Conservation (phyloP, 2,888 invertebrate genomes). For the Argyra leucocephala region DNA sequence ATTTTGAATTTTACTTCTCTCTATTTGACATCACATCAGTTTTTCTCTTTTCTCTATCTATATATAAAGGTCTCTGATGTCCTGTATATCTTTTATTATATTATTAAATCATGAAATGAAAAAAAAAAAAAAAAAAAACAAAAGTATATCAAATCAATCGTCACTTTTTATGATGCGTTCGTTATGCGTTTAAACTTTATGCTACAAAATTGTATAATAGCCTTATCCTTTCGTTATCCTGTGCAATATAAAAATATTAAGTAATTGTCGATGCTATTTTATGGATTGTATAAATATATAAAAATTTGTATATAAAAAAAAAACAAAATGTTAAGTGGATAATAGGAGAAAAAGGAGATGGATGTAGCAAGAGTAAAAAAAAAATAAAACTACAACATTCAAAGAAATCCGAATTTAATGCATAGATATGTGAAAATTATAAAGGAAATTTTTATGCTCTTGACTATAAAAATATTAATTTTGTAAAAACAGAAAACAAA, state of each 20-base stretch:
- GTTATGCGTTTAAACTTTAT: not conserved
- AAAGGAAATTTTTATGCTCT: not conserved
- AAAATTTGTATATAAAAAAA: no score
- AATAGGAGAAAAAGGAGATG: not conserved
- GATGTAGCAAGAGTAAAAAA: not conserved
- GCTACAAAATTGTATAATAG: not conserved
- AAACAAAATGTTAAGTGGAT: no score
- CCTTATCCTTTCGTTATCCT: not conserved
- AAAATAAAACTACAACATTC: no score
- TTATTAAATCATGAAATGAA: not conserved
- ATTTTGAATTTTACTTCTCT: not conserved
- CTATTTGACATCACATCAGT: no score
- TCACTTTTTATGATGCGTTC: constrained; percentile 2
- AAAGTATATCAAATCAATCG: not conserved
- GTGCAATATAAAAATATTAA: constrained; percentile 6
- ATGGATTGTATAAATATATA: not conserved
- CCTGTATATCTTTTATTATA: not conserved
- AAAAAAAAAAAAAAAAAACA: not conserved
- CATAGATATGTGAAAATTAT: not conserved
- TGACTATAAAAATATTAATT: not conserved
- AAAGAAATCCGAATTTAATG: not conserved
- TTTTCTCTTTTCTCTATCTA: not conserved
- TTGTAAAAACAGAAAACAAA: not conserved
- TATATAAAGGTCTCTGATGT: not conserved
- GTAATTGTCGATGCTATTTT: not conserved